These are phyloP conservation scores for Dasypus novemcinctus DNA, from an alignment of 2,113 vertebrate genomes.

Conservation along the genomic window DNA sequence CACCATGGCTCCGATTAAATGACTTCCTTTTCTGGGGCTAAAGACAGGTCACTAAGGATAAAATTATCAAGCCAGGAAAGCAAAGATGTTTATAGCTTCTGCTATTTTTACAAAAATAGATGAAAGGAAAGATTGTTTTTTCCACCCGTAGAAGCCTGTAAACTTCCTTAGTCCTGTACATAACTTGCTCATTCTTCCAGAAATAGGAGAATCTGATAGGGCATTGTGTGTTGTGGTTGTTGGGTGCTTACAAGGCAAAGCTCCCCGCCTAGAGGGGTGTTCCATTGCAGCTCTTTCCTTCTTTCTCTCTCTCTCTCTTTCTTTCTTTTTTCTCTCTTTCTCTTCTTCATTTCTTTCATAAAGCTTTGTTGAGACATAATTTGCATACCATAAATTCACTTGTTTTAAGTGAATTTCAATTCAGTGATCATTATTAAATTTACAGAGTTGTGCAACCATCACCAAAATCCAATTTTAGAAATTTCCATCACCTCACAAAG, in stretches of 20 bases:
- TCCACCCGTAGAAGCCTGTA: slow-evolving; percentile 35
- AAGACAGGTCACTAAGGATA: slow-evolving; percentile 75
- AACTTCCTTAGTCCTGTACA: slow-evolving; percentile 71
- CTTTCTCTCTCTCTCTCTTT: background rate
- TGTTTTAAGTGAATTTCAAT: background rate
- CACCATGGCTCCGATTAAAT: slow-evolving; percentile 77
- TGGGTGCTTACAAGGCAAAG: background rate
- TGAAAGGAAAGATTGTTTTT: slow-evolving; percentile 77
- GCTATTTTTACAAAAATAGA: slow-evolving; percentile 80
- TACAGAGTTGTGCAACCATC: background rate
- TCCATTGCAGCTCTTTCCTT: background rate
- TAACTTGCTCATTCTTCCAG: slow-evolving; percentile 54
- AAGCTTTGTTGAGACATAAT: background rate
- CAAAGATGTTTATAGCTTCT: slow-evolving; percentile 78
- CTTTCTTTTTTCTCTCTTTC: accelerated
- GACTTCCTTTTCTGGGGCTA: slow-evolving; percentile 79
- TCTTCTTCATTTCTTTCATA: background rate
- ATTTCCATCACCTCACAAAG: background rate
- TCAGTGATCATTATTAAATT: background rate
- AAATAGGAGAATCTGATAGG: slow-evolving; percentile 6
- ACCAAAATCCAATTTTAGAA: background rate
- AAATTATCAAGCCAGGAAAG: slow-evolving; percentile 82
- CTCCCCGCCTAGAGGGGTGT: background rate
- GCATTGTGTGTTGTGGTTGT: background rate
- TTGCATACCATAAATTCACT: background rate